Conservation (phyloP, 2,888 invertebrate genomes). For the Lasioglossum morio region DNA sequence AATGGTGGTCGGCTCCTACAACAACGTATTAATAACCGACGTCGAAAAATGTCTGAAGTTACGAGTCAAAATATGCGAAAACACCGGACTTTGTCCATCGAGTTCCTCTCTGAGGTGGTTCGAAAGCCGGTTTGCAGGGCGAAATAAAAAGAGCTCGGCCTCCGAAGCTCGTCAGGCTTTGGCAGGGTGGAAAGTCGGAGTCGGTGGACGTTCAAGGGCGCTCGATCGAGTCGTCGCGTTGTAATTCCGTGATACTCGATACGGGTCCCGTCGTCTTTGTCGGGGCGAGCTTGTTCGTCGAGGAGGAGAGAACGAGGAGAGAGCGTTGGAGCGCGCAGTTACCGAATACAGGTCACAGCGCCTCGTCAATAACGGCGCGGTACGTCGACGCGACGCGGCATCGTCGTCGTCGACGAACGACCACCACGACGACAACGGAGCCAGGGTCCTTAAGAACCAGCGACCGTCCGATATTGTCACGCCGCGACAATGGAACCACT, state of each 20-base stretch:
- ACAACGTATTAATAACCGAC: too few species aligned
- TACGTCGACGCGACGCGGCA: conserved; percentile 63
- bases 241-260: conserved; percentile 40
- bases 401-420: conserved; percentile 43
- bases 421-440: conserved; percentile 42
- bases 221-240: conserved; percentile 39
- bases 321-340: conserved; percentile 72
- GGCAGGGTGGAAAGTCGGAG: not conserved
- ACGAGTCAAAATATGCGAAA: not conserved
- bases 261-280: conserved; percentile 30
- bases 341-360: conserved; percentile 80
- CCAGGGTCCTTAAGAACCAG: conserved; percentile 54
- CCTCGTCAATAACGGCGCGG: conserved; percentile 79
- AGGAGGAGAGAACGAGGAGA: conserved; percentile 22
- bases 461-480: conserved; percentile 51
- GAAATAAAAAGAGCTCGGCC: not conserved
- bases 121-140: not conserved
- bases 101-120: not conserved
- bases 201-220: conserved; percentile 48
- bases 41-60: not conserved
- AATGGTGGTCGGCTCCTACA: too few species aligned
- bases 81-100: not conserved
- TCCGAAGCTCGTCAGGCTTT: not conserved
- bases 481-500: conserved; percentile 73
- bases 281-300: conserved; percentile 14